phyloP scores from a whole-genome alignment of 1,140 invertebrate species.

The Pantala flavescens region DNA sequence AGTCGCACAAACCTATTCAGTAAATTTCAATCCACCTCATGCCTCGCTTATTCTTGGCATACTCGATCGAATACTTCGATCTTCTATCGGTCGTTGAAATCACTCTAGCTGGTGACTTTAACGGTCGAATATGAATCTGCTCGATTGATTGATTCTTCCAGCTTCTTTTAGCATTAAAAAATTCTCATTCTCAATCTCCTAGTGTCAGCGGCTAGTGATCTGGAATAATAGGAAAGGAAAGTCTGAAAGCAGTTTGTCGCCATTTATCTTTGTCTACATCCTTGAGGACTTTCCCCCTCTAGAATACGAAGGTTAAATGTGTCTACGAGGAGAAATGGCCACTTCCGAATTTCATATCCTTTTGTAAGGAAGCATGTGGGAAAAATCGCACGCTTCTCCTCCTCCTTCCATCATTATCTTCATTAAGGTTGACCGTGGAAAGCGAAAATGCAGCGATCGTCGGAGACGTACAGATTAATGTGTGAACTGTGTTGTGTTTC shows the following conservation, averaged over 20 bases:
- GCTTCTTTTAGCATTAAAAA: neutral
- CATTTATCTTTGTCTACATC: neutral
- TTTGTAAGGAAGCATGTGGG: neutral
- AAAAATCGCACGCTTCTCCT: neutral
- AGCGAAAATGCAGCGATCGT: neutral
- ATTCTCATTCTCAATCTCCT: too few relatives aligned
- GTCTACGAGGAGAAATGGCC: neutral
- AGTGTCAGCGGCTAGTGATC: too few relatives aligned
- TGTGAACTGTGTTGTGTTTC: slow-evolving; percentile 1
- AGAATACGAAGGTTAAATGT: neutral
- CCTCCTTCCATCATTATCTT: neutral
- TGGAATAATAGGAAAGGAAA: neutral
- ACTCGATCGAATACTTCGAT: too few relatives aligned
- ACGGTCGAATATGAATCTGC: neutral
- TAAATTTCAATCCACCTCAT: too few relatives aligned
- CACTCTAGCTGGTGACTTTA: neutral
- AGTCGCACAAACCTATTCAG: too few relatives aligned
- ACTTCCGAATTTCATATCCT: neutral
- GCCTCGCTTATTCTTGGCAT: too few relatives aligned
- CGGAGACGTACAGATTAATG: neutral
- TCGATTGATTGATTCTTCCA: neutral
- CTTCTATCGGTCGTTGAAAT: neutral
- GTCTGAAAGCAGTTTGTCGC: neutral
- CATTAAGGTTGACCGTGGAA: neutral
- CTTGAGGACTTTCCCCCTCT: neutral